Evolutionary conservation across 2,797 vertebrate genomes (phyloP).

Genomic region (Sylvilagus floridanus): DNA sequence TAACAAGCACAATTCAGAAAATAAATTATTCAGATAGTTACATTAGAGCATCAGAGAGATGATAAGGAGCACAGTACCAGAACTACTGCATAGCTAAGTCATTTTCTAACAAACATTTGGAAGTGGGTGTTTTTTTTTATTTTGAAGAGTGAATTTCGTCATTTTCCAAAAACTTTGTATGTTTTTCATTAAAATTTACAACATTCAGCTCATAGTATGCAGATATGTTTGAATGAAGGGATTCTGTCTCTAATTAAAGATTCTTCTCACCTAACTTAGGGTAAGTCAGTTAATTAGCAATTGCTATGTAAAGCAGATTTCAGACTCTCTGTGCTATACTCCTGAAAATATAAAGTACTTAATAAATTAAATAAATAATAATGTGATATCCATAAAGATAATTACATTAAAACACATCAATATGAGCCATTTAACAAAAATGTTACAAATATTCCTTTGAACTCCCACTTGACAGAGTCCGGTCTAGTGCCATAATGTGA

Average conservation of each 20-base stretch:
- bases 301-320: not conserved
- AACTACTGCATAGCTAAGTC: not conserved
- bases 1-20: not conserved
- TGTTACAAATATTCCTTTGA: not conserved
- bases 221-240: not conserved
- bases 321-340: not conserved
- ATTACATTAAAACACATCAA: not conserved
- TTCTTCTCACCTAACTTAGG: not conserved
- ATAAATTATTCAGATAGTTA: not conserved
- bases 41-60: not conserved
- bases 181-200: conserved; percentile 20
- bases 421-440: not conserved
- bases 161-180: not conserved
- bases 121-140: not conserved
- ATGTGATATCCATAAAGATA: not conserved
- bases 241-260: conserved; percentile 7
- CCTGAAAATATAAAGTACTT: conserved; percentile 15
- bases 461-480: not conserved
- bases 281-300: conserved; percentile 8
- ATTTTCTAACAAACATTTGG: not conserved
- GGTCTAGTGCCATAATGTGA: not conserved
- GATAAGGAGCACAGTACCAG: not conserved
- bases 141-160: not conserved
- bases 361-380: conserved; percentile 32
- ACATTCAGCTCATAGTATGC: not conserved